Evolutionary conservation across 2,888 invertebrate genomes (phyloP).

Genomic region (Gandaritis pyraliata): DNA sequence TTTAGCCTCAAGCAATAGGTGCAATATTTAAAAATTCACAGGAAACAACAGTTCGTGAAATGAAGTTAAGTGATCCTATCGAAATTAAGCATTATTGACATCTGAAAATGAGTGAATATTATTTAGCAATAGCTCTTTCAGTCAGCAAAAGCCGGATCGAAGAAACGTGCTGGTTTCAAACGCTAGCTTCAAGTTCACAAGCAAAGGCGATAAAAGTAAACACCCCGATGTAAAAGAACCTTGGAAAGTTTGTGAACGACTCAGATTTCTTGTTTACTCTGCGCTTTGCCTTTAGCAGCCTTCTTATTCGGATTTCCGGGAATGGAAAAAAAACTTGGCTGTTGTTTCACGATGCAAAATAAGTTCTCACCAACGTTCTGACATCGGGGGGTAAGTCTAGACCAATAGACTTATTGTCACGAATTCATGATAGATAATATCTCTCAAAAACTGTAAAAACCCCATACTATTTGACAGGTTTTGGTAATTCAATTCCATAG

Average conservation of each 20-base stretch:
- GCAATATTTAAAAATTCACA: too few species aligned
- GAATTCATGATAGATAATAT: too few species aligned
- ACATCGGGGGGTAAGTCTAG: too few species aligned
- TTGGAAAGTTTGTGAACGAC: slow-evolving; percentile 34
- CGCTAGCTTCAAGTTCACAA: slow-evolving; percentile 17
- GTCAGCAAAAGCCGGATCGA: not conserved
- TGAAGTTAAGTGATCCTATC: too few species aligned
- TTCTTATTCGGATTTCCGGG: slow-evolving; percentile 36
- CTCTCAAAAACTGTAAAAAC: too few species aligned
- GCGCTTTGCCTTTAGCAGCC: slow-evolving; percentile 37
- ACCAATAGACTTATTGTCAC: too few species aligned
- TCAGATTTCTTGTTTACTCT: slow-evolving; percentile 41
- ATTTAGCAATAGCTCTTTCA: not conserved
- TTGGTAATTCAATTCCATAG: not conserved
- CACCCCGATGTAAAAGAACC: slow-evolving; percentile 34
- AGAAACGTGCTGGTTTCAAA: slow-evolving; percentile 4
- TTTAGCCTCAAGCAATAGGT: too few species aligned
- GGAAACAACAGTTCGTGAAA: too few species aligned
- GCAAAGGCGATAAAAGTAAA: slow-evolving; percentile 18
- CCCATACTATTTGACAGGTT: too few species aligned
- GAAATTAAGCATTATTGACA: too few species aligned
- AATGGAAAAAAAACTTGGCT: slow-evolving; percentile 24
- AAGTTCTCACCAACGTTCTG: not conserved
- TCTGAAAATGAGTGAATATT: not conserved
- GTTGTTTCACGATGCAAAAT: slow-evolving; percentile 33